Conservation (phyloP, 2,888 invertebrate species). For the Lacanobia wlatinum region DNA sequence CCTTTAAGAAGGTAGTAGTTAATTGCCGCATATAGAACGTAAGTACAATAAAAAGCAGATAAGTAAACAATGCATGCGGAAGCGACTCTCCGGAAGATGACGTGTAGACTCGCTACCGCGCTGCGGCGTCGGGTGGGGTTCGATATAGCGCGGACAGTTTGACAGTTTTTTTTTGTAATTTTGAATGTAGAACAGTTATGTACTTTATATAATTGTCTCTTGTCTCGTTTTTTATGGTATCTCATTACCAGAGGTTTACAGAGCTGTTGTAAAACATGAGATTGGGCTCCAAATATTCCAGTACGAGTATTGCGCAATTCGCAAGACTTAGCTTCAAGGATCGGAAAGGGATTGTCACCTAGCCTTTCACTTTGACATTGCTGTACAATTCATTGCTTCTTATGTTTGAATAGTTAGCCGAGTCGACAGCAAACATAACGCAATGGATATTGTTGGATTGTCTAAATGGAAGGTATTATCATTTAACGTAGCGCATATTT, state of each 20-base stretch:
- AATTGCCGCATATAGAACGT: slow-evolving; percentile 28
- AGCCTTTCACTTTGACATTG: not conserved
- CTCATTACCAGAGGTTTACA: not conserved
- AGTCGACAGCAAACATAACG: not conserved
- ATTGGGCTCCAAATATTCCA: too few relatives aligned
- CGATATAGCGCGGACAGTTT: slow-evolving; percentile 13
- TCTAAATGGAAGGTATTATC: not conserved
- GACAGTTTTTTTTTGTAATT: not conserved
- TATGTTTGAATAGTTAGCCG: too few relatives aligned
- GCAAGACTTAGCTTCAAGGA: too few relatives aligned
- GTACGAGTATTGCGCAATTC: too few relatives aligned
- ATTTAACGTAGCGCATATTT: not conserved
- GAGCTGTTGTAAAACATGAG: too few relatives aligned
- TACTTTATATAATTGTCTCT: not conserved
- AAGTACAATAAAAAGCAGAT: slow-evolving; percentile 58
- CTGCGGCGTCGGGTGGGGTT: slow-evolving; percentile 37
- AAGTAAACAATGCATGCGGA: slow-evolving; percentile 74
- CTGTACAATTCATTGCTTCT: not conserved
- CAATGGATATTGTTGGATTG: not conserved
- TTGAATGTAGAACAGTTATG: not conserved
- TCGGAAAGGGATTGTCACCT: too few relatives aligned
- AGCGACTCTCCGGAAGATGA: slow-evolving; percentile 75
- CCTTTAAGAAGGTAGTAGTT: not conserved
- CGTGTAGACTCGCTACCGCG: slow-evolving; percentile 50
- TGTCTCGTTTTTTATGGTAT: not conserved